Conservation (phyloP, 2,797 vertebrate genomes). For the Pipistrellus pygmaeus region DNA sequence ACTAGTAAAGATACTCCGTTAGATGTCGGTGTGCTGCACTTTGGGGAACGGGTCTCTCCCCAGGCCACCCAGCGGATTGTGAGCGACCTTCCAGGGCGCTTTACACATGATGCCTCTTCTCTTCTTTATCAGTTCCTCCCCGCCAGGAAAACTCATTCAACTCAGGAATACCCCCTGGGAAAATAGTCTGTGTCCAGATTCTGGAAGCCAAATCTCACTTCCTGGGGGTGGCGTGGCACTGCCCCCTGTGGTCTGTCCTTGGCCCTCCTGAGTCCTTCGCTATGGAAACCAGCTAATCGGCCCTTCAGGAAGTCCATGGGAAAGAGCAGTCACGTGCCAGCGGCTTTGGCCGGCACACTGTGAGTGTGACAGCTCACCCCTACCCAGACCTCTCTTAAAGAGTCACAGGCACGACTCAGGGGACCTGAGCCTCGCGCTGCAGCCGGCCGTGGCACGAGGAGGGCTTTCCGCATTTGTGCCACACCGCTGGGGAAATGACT, state of each 20-base stretch:
- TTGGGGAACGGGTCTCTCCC: neutral
- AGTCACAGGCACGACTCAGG: neutral
- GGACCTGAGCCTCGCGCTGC: too few relatives aligned
- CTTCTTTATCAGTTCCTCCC: neutral
- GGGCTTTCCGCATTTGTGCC: neutral
- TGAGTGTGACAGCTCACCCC: neutral
- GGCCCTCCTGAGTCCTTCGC: neutral
- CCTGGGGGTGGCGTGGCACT: neutral
- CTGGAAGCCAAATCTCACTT: neutral
- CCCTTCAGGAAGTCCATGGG: neutral
- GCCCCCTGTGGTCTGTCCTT: neutral
- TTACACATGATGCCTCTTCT: neutral
- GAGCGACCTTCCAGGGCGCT: neutral
- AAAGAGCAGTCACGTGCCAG: neutral
- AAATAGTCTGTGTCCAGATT: neutral
- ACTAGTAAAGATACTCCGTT: too few relatives aligned
- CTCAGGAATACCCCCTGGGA: neutral
- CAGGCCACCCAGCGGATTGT: neutral
- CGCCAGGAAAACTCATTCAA: neutral
- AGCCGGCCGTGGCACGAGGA: accelerated
- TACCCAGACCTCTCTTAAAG: neutral
- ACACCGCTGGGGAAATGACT: neutral
- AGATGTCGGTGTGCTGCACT: accelerated
- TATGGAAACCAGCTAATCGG: neutral
- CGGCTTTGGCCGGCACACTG: neutral